Evolutionary conservation across 2,888 invertebrate species (phyloP), one percentile per base, ranked within the genome.

Genomic region (Zhengitettix transpicula): DNA sequence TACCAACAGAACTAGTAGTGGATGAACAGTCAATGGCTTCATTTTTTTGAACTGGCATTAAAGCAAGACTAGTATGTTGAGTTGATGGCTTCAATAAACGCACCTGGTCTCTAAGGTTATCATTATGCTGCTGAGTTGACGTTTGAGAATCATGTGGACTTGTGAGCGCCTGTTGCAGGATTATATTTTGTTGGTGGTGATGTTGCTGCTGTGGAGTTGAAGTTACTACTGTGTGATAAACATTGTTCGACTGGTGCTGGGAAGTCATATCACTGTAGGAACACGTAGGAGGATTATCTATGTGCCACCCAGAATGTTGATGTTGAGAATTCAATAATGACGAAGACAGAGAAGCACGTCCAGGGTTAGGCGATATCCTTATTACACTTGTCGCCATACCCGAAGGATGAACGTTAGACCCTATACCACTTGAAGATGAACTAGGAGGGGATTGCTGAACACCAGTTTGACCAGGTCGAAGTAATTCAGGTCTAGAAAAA

Each of bases 341-440:
- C n/a, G 55, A 12, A 15, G 58, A 11, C 16, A 59, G 14, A 11
- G 59, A 12, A n/a, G 28, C 44, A 12, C 60, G 57, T 1, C 40
- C 54, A 28, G 68, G 68, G 57, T 69, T 69, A 12, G 89, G 89
- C 1, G 90, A 90, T 68, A 89, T 85, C 69, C 90, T 77, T 68
- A 91, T 91, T 47, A 90, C 90, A 74, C 89, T 89, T 41, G 89
- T 86, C 54, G 83, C 82, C 42, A 80, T 78, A 62, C 81, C 78
- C 53, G 77, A 58, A 44, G 63, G 61, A 42, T 58, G 60, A 15
- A 56, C 57, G 61, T 61, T 51, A 47, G 72, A 67, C 67, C 70
- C 67, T 61, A 69, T 67, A 9, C 40, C 42, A 15, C 14, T 28
- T 64, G 68, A 57, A 58, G 62, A 54, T 53, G 58, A 60, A 64